A percentile compares a stretch with the other conserved stretches of the same genome.
Evolutionary conservation across 1,140 invertebrate species (phyloP).

Genomic region (Drosophila teissieri): DNA sequence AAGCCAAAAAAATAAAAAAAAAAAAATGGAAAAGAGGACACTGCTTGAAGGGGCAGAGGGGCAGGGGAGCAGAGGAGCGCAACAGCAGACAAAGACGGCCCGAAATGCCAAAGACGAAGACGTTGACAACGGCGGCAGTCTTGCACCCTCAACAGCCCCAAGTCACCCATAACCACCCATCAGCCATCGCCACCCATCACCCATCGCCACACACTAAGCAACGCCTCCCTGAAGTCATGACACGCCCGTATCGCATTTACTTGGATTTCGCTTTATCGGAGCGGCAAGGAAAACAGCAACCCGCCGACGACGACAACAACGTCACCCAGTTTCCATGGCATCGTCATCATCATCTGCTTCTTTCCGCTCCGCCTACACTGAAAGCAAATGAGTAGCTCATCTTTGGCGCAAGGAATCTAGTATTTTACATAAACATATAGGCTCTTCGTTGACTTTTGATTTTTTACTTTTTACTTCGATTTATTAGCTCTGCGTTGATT

Average conservation of each 20-base stretch:
- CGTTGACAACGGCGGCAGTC: constrained; percentile 29
- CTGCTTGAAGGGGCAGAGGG: neutral
- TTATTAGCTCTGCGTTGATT: too few species aligned
- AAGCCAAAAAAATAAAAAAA: constrained; percentile 43
- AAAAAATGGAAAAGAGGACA: constrained; percentile 10
- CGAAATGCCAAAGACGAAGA: constrained; percentile 47
- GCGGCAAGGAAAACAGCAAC: constrained; percentile 43
- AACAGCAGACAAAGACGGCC: constrained; percentile 44
- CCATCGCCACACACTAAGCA: neutral
- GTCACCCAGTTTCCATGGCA: constrained; percentile 80
- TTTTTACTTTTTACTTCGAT: neutral
- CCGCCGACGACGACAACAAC: constrained; percentile 36
- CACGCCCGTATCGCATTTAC: constrained; percentile 75
- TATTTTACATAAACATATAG: neutral
- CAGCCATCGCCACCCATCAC: neutral
- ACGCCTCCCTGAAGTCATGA: constrained; percentile 30
- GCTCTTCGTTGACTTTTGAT: neutral
- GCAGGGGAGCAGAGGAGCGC: constrained; percentile 1
- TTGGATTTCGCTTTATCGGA: constrained; percentile 74
- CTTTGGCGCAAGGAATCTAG: neutral
- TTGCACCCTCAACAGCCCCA: constrained; percentile 2
- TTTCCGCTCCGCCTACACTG: neutral
- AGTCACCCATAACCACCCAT: neutral
- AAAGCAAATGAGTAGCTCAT: neutral
- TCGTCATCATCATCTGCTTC: constrained; percentile 31